These are phyloP conservation scores for Zeuzera pyrina DNA, from an alignment of 2,888 invertebrate species.

Conservation along the genomic window DNA sequence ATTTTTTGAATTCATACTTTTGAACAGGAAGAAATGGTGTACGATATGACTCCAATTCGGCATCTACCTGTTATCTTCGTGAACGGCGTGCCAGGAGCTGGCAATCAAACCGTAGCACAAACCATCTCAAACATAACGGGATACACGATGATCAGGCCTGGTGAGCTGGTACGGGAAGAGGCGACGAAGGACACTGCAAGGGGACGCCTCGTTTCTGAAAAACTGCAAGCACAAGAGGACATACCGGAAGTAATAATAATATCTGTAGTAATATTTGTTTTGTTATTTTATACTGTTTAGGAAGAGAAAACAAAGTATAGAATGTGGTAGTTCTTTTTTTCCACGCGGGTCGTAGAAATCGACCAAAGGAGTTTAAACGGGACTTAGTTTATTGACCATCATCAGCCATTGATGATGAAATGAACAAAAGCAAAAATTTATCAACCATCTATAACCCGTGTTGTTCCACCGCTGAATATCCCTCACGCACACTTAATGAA, in stretches of 20 bases:
- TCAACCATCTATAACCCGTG: too few relatives aligned
- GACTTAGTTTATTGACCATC: too few relatives aligned
- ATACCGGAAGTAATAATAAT: slow-evolving; percentile 66
- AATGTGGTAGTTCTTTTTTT: too few relatives aligned
- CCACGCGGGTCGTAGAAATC: too few relatives aligned
- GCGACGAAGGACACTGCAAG: slow-evolving; percentile 60
- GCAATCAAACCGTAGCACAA: slow-evolving; percentile 62
- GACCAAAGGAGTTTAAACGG: too few relatives aligned
- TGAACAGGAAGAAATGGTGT: slow-evolving; percentile 30
- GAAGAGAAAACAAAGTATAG: too few relatives aligned
- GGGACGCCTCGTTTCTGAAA: slow-evolving; percentile 60
- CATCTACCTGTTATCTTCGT: slow-evolving; percentile 64
- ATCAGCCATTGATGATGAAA: too few relatives aligned
- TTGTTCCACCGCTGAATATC: too few relatives aligned
- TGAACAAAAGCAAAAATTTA: too few relatives aligned
- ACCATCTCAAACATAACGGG: slow-evolving; percentile 61
- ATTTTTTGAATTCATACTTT: background rate
- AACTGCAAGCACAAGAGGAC: slow-evolving; percentile 50
- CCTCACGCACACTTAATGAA: too few relatives aligned
- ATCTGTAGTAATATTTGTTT: too few relatives aligned
- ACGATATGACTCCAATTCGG: slow-evolving; percentile 61
- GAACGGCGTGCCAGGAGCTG: slow-evolving; percentile 65
- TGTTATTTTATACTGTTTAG: too few relatives aligned
- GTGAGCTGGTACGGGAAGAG: slow-evolving; percentile 61
- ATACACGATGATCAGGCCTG: slow-evolving; percentile 59